Percentiles rank a stretch among this genome's conserved stretches.
Evolutionary conservation across 2,113 vertebrate species (phyloP).

Genomic region (Penelope pileata): DNA sequence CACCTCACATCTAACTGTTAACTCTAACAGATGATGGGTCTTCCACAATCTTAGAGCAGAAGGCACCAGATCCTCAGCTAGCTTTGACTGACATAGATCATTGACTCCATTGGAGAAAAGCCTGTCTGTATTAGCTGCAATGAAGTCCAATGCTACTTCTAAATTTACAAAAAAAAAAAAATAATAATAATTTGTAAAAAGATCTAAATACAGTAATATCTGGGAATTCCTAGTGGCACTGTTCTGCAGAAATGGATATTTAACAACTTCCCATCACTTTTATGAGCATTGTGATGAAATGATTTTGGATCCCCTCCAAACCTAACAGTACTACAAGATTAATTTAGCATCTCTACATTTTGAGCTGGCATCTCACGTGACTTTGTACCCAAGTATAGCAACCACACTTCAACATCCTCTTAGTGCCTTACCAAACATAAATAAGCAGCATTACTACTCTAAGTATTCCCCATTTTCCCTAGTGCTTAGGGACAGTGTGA

Average conservation of each 20-base stretch:
- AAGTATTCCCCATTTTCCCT: neutral
- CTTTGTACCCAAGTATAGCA: neutral
- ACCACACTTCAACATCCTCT: neutral
- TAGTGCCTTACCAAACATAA: rapidly evolving
- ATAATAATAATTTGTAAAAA: neutral
- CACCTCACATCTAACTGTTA: neutral
- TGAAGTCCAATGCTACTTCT: neutral
- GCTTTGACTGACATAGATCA: slow-evolving; percentile 32
- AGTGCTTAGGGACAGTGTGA: neutral
- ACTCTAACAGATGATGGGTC: neutral
- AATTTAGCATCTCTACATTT: slow-evolving; percentile 11
- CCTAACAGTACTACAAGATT: neutral
- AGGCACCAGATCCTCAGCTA: slow-evolving; percentile 1
- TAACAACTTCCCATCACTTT: slow-evolving; percentile 29
- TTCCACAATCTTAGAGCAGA: slow-evolving; percentile 6
- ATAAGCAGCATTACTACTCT: neutral
- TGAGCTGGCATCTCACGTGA: neutral
- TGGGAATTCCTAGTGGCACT: neutral
- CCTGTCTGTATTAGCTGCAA: neutral
- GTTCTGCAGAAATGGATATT: slow-evolving; percentile 11
- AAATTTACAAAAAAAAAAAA: neutral
- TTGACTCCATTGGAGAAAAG: neutral
- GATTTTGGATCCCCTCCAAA: slow-evolving; percentile 36
- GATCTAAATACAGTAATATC: neutral
- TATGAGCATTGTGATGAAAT: slow-evolving; percentile 7